These are phyloP conservation scores for Diceros bicornis DNA, from an alignment of 2,797 vertebrate genomes.

Conservation along the genomic window DNA sequence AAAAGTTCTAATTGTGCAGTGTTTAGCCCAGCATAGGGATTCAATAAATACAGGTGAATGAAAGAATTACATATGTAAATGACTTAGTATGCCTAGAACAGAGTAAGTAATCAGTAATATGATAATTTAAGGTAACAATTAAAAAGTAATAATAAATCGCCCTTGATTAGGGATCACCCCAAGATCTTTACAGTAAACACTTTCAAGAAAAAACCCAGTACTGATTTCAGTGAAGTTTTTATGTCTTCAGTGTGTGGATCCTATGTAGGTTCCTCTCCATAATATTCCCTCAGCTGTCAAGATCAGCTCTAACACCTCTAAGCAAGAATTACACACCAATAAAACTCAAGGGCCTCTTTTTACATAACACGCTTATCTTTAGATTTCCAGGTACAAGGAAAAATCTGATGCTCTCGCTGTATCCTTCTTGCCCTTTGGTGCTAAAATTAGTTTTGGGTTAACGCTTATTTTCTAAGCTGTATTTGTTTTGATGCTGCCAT, in stretches of 20 bases:
- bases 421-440: not conserved
- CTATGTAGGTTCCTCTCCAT: not conserved
- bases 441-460: not conserved
- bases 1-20: not conserved
- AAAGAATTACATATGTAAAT: not conserved
- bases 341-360: not conserved
- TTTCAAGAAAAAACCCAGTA: not conserved
- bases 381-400: not conserved
- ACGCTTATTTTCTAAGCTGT: not conserved
- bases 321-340: not conserved
- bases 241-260: not conserved
- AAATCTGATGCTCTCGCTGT: not conserved
- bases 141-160: not conserved
- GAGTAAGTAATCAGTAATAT: not conserved
- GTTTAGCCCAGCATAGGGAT: not conserved
- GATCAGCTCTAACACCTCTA: not conserved
- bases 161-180: not conserved
- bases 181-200: not conserved
- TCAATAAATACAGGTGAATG: not conserved
- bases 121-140: not conserved
- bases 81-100: not conserved
- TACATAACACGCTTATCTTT: not conserved
- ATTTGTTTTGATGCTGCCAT: not conserved
- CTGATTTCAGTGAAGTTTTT: not conserved
- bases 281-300: not conserved